Evolutionary conservation across 2,113 vertebrate species (phyloP), one percentile per base, ranked within the genome.

Genomic region (Mohoua ochrocephala): DNA sequence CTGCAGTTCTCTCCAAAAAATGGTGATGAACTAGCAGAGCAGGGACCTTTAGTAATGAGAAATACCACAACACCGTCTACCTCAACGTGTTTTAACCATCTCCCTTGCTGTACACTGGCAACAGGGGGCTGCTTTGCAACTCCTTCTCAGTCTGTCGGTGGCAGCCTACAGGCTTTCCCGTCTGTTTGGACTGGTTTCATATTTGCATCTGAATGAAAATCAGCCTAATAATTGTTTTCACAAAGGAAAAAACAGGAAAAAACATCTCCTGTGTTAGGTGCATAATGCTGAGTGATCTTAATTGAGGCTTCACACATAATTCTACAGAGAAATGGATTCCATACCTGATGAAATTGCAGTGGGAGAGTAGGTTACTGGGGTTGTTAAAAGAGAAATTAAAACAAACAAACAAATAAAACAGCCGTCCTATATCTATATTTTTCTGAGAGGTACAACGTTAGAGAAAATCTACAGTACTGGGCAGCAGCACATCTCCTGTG

Each of bases 21-120:
- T 81, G 80, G 93, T 97, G 96, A 97, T 96, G 91, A 98, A 97
- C 91, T 94, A 96, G 93, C 81, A 73, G 53, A 97, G 85, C 47
- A 50, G 64, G 97, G 97, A 98, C 97, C 95, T 98, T 98, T 98
- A 42, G 19, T 97, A 97, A 98, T 97, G 87, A 97, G 93, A 97
- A 98, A 95, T 97, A 97, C 91, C 96, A 91, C 47, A 92, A 87
- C 90, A 61, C 94, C 91, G 63, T 88, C 89, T 95, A 93, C 94
- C 88, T 96, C 86, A 77, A 91, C 81, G 59, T 70, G 91, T 97
- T 97, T 98, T 97, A 98, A 96, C 93, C 12, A 5, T 76, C 87
- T 97, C 84, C 83, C 47, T 89, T 89, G 52, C 82, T 79, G 42
- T 87, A 93, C 95, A 79, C 23, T 85, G 78, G 88, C 54, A 96